phyloP scores from a whole-genome alignment of 2,888 invertebrate species.

The Pelosia muscerda region DNA sequence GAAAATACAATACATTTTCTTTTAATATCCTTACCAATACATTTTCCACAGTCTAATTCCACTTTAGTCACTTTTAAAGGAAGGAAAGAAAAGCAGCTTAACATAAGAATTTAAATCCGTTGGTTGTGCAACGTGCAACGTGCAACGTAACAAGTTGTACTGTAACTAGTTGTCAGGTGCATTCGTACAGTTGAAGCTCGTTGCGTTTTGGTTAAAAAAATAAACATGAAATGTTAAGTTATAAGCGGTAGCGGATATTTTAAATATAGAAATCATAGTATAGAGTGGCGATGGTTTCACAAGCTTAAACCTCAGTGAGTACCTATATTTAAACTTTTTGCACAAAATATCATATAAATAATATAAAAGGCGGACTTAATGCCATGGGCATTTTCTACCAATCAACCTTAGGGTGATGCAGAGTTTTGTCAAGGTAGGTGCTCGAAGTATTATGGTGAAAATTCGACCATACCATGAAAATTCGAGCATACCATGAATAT shows the following conservation, averaged over 20 bases:
- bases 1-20: conserved; percentile 2
- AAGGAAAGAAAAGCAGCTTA: conserved; percentile 10
- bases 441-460: too few relatives aligned
- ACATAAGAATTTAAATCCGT: conserved; percentile 15
- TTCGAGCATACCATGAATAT: too few relatives aligned
- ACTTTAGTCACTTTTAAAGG: conserved; percentile 8
- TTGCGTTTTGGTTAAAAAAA: conserved; percentile 35
- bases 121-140: conserved; percentile 11
- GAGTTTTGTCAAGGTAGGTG: too few relatives aligned
- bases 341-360: too few relatives aligned
- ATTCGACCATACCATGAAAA: too few relatives aligned
- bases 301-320: too few relatives aligned
- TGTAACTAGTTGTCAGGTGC: conserved; percentile 38
- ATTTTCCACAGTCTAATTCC: conserved; percentile 11
- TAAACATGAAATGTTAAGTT: conserved; percentile 11
- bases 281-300: too few relatives aligned
- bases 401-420: too few relatives aligned
- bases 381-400: too few relatives aligned
- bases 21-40: background rate
- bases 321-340: too few relatives aligned
- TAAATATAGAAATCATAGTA: too few relatives aligned
- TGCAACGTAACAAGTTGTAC: conserved; percentile 20
- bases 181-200: conserved; percentile 28
- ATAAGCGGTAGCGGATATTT: background rate
- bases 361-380: too few relatives aligned